These are phyloP conservation scores for Leptinotarsa lineolata DNA, from an alignment of 1,140 invertebrate genomes.

Conservation along the genomic window DNA sequence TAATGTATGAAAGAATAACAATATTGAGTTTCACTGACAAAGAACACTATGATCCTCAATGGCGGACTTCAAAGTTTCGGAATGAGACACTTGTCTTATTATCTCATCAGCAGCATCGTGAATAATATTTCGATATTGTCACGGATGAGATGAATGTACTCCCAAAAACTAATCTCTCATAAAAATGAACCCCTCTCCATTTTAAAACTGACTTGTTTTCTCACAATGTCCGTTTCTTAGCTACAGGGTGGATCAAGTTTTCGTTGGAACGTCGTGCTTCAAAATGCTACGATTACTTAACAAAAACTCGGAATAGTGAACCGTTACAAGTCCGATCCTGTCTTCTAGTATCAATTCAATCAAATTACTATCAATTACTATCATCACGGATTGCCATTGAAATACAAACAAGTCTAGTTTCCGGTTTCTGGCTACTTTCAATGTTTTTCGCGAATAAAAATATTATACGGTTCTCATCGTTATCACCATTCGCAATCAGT, in stretches of 20 bases:
- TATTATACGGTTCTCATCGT: neutral
- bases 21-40: no score
- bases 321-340: neutral
- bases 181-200: neutral
- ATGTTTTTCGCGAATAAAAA: neutral
- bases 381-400: neutral
- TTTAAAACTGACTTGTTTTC: neutral
- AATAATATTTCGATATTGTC: no score
- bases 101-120: no score
- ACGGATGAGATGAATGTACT: no score
- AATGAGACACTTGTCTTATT: no score
- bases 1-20: no score
- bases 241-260: no score
- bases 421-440: neutral
- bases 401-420: neutral
- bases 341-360: neutral
- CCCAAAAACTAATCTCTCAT: neutral
- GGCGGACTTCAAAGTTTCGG: no score
- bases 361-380: constrained; percentile 4
- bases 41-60: no score
- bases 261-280: neutral
- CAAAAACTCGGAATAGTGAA: neutral
- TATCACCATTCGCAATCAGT: neutral
- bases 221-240: neutral
- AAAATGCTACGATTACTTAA: neutral